Evolutionary conservation across 2,888 invertebrate species (phyloP), one percentile per base, ranked within the genome.

Genomic region (Epirrhoe tristata): DNA sequence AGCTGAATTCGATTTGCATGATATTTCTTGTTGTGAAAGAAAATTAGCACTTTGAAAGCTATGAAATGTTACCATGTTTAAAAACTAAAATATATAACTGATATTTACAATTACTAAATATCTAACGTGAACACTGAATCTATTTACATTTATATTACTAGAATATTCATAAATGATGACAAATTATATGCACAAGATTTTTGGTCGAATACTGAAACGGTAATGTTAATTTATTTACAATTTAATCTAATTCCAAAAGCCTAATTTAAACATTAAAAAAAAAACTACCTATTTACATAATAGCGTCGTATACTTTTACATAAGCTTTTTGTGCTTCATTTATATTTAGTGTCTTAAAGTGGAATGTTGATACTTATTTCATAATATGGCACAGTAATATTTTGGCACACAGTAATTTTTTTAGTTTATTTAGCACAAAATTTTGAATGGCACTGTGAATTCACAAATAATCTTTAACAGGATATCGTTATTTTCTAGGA

Each of bases 171-270:
- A 57, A 58, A 57, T 58, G 24, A 54, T 59, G 68, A 71, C 80
- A 77, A 78, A 67, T 78, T 79, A 80, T 85, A 85, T 86, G 82
- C 80, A 89, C 86, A 88, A 83, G 81, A 81, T 77, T 78, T 75
- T 87, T 90, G 87, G 87, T 91, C 89, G 73, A 90, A 89, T 89
- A 91, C 87, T 90, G 89, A 69, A 75, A 79, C 78, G 86, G 85
- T 74, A 80, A 84, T 78, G 73, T 63, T 72, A 67, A 51, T 63
- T 58, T 82, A 80, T 81, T 75, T 81, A 81, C 77, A 81, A 69
- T 71, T 74, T 57, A 0, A 6, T 32, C 39, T 51, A 10, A 51
- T 3, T 34, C 12, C 39, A 43, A 5, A 39, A 51, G n/a, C 10
- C 51, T 24, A 43, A 17, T 59, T 17, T 24, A 52, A 54, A 43